Base-by-base conservation (phyloP, 2,888 invertebrate genomes). In the Neocrepidodera transversa region DNA sequence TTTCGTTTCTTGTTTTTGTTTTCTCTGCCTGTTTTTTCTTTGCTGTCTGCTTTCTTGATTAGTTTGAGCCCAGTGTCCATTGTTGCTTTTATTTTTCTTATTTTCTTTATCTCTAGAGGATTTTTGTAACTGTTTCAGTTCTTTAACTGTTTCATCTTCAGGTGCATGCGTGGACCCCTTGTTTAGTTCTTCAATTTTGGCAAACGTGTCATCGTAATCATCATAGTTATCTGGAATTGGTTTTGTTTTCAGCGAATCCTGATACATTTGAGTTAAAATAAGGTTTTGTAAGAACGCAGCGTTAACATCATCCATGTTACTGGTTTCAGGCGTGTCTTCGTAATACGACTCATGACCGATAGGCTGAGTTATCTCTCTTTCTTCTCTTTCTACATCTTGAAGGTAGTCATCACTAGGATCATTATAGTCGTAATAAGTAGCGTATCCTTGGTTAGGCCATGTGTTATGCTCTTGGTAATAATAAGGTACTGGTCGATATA, bases 331-430 rank as follows among this genome's bases (percentile, higher is more conserved):
- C 62, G 85, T 85, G 64, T 82, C 84, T 73, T 87, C 86, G 66
- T 84, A 87, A 81, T 86, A 85, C 11, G 85, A 85, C 74, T 87
- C 87, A 71, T 87, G 87, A n/a, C 86, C 87, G 18, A 87, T 85
- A 0, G 87, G 86, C 28, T 86, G 79, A 10, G 85, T 81, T 35
- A 85, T 83, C 58, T 80, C 81, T 8, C 81, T 71, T 59, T 81
- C 77, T 70, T 86, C 82, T 49, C 86, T 79, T 71, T 87, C 86
- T 64, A 85, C 85, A 71, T 87, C 86, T 53, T 84, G 83, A 32
- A 85, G 79, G 8, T 83, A 77, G 64, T 84, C 83, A 59, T 83
- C 82, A 5, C 82, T 79, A 6, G 79, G 78, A 38, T 80, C 78
- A 28, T 76, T 78, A 63, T 81, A 79, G 28, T 79, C 78, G 65